Conservation (phyloP, 2,888 invertebrate genomes). For the Sisyra nigra region DNA sequence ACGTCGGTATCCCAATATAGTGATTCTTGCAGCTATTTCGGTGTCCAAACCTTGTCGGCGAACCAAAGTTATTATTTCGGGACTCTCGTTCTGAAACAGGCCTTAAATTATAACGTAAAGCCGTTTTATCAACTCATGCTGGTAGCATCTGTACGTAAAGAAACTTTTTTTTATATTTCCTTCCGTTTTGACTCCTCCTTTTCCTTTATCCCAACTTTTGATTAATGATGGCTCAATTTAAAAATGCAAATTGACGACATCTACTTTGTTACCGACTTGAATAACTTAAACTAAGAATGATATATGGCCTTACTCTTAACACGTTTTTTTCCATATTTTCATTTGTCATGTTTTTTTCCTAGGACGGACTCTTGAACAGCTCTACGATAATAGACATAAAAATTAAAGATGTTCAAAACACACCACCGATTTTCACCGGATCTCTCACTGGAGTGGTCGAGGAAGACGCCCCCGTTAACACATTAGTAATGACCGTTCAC, state of each 20-base stretch:
- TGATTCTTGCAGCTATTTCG: constrained; percentile 55
- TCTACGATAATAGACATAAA: constrained; percentile 60
- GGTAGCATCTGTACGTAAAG: constrained; percentile 50
- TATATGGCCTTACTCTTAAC: no score
- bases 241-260: no score
- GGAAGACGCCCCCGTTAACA: constrained; percentile 74
- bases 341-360: constrained; percentile 11
- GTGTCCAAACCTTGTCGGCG: constrained; percentile 41
- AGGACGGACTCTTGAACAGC: constrained; percentile 67
- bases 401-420: constrained; percentile 74
- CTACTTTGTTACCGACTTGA: no score
- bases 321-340: background rate
- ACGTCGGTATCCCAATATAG: constrained; percentile 41
- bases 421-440: constrained; percentile 69
- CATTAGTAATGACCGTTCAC: constrained; percentile 58
- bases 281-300: no score
- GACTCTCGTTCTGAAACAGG: constrained; percentile 48
- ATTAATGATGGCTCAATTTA: background rate
- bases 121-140: constrained; percentile 64
- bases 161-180: background rate
- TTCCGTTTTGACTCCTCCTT: background rate
- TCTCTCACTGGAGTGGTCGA: constrained; percentile 60
- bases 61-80: constrained; percentile 57
- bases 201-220: background rate
- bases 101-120: constrained; percentile 60